Evolutionary conservation across 2,888 invertebrate genomes (phyloP).

Genomic region (Patella ulyssiponensis): DNA sequence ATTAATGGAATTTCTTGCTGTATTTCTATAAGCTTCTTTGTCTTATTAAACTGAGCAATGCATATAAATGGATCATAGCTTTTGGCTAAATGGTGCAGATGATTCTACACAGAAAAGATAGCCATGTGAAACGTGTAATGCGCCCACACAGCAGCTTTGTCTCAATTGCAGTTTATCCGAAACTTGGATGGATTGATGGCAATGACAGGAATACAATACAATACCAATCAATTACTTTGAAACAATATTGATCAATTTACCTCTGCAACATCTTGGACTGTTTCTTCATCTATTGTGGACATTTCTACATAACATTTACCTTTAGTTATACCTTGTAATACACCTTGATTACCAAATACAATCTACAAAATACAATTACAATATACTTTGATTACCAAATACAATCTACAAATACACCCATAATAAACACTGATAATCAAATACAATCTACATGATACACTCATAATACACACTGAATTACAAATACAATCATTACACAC

Average conservation of each 20-base stretch:
- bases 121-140: too few species aligned
- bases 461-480: conserved; percentile 89
- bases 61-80: too few species aligned
- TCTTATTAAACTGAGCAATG: too few species aligned
- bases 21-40: too few species aligned
- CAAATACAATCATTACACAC: conserved; percentile 80
- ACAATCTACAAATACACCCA: conserved; percentile 76
- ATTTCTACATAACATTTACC: conserved; percentile 95
- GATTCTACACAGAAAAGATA: too few species aligned
- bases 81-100: too few species aligned
- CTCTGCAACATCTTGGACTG: conserved; percentile 92
- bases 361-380: conserved; percentile 81
- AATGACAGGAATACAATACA: too few species aligned
- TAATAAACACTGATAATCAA: conserved; percentile 94
- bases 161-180: too few species aligned
- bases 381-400: conserved; percentile 94
- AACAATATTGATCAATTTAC: conserved; percentile 54
- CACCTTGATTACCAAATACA: conserved; percentile 96
- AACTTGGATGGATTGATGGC: too few species aligned
- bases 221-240: too few species aligned
- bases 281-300: conserved; percentile 95
- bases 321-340: conserved; percentile 83
- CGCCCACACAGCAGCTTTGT: too few species aligned
- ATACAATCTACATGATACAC: conserved; percentile 83
- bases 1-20: too few species aligned